Base-by-base conservation (phyloP, 2,113 vertebrate genomes). In the Nyctibius bracteatus region DNA sequence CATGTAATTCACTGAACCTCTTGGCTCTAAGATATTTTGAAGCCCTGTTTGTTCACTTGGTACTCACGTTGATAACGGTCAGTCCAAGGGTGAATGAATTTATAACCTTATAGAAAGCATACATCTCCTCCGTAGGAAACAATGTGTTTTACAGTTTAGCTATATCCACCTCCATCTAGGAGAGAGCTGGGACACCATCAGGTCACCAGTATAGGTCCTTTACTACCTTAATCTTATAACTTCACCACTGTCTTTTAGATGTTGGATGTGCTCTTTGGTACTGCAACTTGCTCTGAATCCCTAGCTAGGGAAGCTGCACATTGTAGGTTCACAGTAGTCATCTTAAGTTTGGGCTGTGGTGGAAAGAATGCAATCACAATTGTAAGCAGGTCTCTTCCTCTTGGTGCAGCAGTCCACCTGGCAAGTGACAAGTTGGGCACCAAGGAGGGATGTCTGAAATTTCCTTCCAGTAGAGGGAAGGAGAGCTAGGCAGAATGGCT, bases 361-460 rank as follows among this genome's bases (percentile, higher is more conserved):
- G 0, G 33, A 75, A 77, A 51, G 63, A 52, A 52, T 71, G 46
- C 35, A 31, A 3, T 28, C 0, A 0, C 39, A 4, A 2, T 37
- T 33, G 35, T 9, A 6, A 57, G 55, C 37, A 43, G 35, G 12
- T 44, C 9, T 27, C 31, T 47, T 84, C 23, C 46, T 39, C 58
- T n/a, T n/a, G 41, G 23, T 57, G 44, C 44, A 65, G 39, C 18
- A 65, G 33, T 22, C 44, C n/a, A 17, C 10, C 1, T 30, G 58
- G 52, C 27, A 52, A 2, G n/a, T 44, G 54, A 23, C 31, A 28
- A 19, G 10, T 4, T 28, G 30, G 18, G 19, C 33, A 24, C 44
- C 55, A 31, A 37, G 44, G 68, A 84, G 20, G 14, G 41, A 17
- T 52, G 35, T 20, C 54, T 92, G 68, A 59, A 46, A 21, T 28